phyloP scores from a whole-genome alignment of 2,797 vertebrate genomes.

The Tokudaia muenninki region DNA sequence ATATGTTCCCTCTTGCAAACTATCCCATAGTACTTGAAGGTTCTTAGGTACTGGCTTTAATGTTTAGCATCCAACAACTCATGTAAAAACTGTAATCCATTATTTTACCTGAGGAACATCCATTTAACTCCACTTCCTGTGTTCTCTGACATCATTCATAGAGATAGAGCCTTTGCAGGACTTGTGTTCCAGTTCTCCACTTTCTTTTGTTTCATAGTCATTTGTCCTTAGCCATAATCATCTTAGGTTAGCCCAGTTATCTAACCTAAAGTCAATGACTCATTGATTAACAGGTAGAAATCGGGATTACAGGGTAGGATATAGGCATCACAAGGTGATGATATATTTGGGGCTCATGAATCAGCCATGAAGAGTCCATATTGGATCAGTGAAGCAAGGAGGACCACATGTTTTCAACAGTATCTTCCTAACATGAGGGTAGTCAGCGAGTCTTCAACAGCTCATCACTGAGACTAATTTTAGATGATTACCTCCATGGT shows the following conservation, averaged over 20 bases:
- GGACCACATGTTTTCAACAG: too few species aligned
- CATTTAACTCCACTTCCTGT: too few species aligned
- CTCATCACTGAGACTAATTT: background rate
- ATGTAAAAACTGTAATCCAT: background rate
- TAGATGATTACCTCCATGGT: background rate
- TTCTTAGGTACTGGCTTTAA: background rate
- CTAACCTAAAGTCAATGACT: background rate
- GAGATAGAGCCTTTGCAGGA: background rate
- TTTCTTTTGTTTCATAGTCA: background rate
- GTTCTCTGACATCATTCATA: too few species aligned
- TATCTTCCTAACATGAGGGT: background rate
- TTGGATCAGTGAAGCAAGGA: too few species aligned
- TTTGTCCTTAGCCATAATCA: background rate
- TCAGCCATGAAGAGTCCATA: background rate
- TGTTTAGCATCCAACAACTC: too few species aligned
- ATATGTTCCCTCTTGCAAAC: too few species aligned
- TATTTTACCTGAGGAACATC: background rate
- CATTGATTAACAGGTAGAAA: background rate
- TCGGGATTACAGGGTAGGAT: background rate
- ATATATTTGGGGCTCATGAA: background rate
- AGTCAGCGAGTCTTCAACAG: background rate
- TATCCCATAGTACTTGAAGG: background rate
- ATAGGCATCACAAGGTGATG: too few species aligned
- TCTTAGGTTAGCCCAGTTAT: background rate
- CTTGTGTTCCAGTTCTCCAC: too few species aligned